These are phyloP conservation scores for Aleiodes sp. DNA, from an alignment of 1,140 invertebrate species.

Conservation along the genomic window DNA sequence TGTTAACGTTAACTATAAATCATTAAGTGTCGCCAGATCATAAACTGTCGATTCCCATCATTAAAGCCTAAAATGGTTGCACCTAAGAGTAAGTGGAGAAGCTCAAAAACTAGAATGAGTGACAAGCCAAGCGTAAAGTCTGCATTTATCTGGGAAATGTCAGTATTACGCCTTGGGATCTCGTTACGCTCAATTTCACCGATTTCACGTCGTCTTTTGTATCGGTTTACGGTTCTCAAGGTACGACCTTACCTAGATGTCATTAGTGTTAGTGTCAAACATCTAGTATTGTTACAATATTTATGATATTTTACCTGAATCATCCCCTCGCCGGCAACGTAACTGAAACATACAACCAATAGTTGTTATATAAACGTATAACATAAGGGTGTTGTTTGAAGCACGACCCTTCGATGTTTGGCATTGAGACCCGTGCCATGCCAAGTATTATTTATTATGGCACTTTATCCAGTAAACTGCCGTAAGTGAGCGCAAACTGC, in stretches of 20 bases:
- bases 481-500: constrained; percentile 8
- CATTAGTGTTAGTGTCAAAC: constrained; percentile 57
- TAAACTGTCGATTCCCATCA: constrained; percentile 60
- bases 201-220: constrained; percentile 53
- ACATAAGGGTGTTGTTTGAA: constrained; percentile 22
- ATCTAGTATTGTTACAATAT: constrained; percentile 48
- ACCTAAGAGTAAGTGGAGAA: background rate
- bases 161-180: constrained; percentile 14
- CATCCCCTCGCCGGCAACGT: background rate
- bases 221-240: constrained; percentile 49
- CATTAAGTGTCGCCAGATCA: constrained; percentile 40
- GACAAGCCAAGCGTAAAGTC: constrained; percentile 50
- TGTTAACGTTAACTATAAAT: background rate
- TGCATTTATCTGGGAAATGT: constrained; percentile 29
- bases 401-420: background rate
- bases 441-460: constrained; percentile 24
- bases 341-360: background rate
- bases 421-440: constrained; percentile 2
- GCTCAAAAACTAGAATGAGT: background rate
- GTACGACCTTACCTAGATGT: constrained; percentile 33
- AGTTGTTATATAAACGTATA: constrained; percentile 18
- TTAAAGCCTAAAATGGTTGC: constrained; percentile 44
- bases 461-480: constrained; percentile 24
- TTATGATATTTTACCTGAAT: constrained; percentile 50
- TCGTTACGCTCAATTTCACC: constrained; percentile 60